These are phyloP conservation scores for Sylvicola fuscatus DNA, from an alignment of 2,888 invertebrate genomes.

Conservation along the genomic window DNA sequence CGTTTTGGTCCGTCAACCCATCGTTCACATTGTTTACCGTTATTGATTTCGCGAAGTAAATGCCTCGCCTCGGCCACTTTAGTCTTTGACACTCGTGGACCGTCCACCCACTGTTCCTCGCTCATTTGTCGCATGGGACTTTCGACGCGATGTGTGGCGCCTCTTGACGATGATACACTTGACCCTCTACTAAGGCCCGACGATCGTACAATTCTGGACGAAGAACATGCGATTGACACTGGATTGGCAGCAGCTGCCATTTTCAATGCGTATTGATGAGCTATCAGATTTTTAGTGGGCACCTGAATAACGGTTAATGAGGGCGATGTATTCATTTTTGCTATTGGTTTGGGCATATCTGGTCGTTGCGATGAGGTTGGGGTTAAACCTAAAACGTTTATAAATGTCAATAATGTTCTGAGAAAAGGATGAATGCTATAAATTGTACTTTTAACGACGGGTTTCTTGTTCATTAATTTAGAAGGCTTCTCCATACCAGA, in stretches of 20 bases:
- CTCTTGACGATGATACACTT: conserved; percentile 31
- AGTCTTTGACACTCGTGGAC: conserved; percentile 70
- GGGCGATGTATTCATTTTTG: conserved; percentile 2
- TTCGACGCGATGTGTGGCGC: conserved; percentile 25
- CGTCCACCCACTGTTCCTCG: conserved; percentile 94
- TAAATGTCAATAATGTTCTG: neutral
- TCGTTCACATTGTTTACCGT: conserved; percentile 66
- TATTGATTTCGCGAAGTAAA: conserved; percentile 52
- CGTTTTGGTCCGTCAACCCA: conserved; percentile 94
- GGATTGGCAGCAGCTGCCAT: conserved; percentile 4
- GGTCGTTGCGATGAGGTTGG: conserved; percentile 3
- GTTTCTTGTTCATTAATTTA: conserved; percentile 12
- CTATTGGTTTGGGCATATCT: neutral
- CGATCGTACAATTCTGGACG: conserved; percentile 10
- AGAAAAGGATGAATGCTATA: neutral
- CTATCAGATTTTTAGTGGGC: conserved; percentile 5
- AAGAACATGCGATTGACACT: neutral
- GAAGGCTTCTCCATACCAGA: conserved; percentile 40
- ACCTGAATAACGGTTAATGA: conserved; percentile 2
- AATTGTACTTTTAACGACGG: conserved; percentile 13
- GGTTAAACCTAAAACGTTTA: conserved; percentile 6
- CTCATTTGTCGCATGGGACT: conserved; percentile 26
- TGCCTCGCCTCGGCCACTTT: conserved; percentile 66
- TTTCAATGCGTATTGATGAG: conserved; percentile 8
- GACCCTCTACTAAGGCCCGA: conserved; percentile 15